phyloP scores from a whole-genome alignment of 2,888 invertebrate species.

The Teleogryllus oceanicus region DNA sequence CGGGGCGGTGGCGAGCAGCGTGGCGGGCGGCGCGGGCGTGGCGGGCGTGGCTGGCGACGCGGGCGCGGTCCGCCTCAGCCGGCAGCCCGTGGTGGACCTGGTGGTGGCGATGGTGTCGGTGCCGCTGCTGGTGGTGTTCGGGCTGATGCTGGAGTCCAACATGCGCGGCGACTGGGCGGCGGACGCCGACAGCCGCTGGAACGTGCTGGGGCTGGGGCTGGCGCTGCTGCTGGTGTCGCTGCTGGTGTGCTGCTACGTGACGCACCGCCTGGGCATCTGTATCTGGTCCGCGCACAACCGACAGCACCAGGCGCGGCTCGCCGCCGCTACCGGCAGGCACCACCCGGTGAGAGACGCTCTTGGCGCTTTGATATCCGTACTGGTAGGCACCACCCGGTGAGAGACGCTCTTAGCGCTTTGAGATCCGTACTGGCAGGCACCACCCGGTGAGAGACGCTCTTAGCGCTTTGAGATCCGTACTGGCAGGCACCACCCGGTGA shows the following conservation, averaged over 20 bases:
- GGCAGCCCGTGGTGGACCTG: slow-evolving; percentile 44
- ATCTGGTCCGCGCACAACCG: slow-evolving; percentile 43
- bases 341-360: neutral
- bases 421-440: slow-evolving; percentile 36
- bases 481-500: no score
- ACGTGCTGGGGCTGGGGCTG: slow-evolving; percentile 49
- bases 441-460: neutral
- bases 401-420: neutral
- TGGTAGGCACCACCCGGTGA: neutral
- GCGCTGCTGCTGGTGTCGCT: slow-evolving; percentile 48
- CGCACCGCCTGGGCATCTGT: slow-evolving; percentile 50
- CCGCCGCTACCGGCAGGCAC: slow-evolving; percentile 44
- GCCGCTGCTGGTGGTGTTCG: slow-evolving; percentile 48
- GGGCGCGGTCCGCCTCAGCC: neutral
- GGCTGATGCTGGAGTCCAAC: slow-evolving; percentile 49
- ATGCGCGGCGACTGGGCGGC: slow-evolving; percentile 47
- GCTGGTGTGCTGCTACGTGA: slow-evolving; percentile 50
- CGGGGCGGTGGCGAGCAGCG: no score
- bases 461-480: slow-evolving; percentile 34
- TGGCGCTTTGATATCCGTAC: slow-evolving; percentile 34
- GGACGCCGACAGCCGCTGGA: slow-evolving; percentile 42
- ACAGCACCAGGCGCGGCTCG: neutral
- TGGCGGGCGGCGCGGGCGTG: no score
- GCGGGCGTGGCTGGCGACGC: no score
- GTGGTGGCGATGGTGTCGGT: slow-evolving; percentile 49